These are phyloP conservation scores for Scaptodrosophila latifasciaeformis DNA, from an alignment of 2,888 invertebrate species.

Conservation along the genomic window DNA sequence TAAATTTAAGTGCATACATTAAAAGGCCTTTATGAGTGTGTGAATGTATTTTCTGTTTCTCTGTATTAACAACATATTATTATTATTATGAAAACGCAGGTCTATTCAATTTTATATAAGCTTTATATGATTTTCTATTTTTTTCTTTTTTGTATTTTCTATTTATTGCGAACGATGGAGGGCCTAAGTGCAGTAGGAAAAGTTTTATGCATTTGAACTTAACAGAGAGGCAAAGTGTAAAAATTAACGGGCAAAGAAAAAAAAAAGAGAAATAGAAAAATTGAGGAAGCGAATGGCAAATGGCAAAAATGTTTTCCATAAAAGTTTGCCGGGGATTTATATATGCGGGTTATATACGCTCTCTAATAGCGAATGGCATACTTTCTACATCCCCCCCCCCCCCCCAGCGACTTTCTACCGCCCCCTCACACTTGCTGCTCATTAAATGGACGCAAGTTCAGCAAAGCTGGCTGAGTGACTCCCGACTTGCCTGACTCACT, in stretches of 20 bases:
- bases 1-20: conserved; percentile 57
- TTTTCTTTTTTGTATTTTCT: too few species aligned
- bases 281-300: not conserved
- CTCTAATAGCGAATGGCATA: too few species aligned
- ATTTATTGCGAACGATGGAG: not conserved
- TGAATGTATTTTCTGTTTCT: conserved; percentile 4
- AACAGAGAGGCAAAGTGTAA: conserved; percentile 23
- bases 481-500: too few species aligned
- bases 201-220: conserved; percentile 48
- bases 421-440: too few species aligned
- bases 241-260: not conserved
- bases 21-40: conserved; percentile 17
- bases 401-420: too few species aligned
- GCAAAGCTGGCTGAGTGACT: too few species aligned
- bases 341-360: too few species aligned
- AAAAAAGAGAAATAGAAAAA: not conserved
- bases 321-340: conserved; percentile 49
- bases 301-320: conserved; percentile 47
- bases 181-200: conserved; percentile 38
- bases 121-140: too few species aligned
- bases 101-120: conserved; percentile 56
- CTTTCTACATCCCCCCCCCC: too few species aligned
- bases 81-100: conserved; percentile 29
- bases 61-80: conserved; percentile 17
- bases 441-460: too few species aligned